phyloP scores from a whole-genome alignment of 2,797 vertebrate genomes.

The Peromyscus melanophrys region DNA sequence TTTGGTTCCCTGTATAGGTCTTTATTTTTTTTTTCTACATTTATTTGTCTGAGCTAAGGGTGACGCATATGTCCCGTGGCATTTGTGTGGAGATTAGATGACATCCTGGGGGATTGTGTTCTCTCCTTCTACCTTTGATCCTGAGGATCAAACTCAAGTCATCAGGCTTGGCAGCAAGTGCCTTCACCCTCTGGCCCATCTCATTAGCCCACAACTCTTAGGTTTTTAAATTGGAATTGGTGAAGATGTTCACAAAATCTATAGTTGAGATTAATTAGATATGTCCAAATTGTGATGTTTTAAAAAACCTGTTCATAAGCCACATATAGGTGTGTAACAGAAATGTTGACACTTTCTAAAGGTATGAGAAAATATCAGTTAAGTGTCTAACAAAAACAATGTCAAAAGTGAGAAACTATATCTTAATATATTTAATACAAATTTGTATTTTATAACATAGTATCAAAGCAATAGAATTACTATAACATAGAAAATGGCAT shows the following conservation, averaged over 20 bases:
- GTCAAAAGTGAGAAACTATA: background rate
- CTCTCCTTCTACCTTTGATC: background rate
- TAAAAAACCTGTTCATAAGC: slow-evolving; percentile 16
- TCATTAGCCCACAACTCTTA: background rate
- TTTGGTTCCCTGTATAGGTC: background rate
- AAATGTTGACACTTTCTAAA: slow-evolving; percentile 26
- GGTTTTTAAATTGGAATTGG: background rate
- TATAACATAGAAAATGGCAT: background rate
- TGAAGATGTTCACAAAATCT: background rate
- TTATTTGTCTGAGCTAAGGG: background rate
- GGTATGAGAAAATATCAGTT: background rate
- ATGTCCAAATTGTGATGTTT: background rate
- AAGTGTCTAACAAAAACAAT: background rate
- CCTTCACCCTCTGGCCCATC: background rate
- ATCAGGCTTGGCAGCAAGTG: rapidly evolving
- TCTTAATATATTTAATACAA: slow-evolving; percentile 4
- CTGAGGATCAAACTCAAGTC: background rate
- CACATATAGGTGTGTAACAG: background rate
- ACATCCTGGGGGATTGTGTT: background rate
- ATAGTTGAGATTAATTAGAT: background rate
- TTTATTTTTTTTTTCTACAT: background rate
- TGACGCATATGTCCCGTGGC: background rate
- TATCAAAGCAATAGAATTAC: background rate
- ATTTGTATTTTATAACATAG: slow-evolving; percentile 56
- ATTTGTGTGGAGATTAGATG: background rate